Evolutionary conservation across 1,140 invertebrate genomes (phyloP).

Genomic region (Rhynchophorus ferrugineus): DNA sequence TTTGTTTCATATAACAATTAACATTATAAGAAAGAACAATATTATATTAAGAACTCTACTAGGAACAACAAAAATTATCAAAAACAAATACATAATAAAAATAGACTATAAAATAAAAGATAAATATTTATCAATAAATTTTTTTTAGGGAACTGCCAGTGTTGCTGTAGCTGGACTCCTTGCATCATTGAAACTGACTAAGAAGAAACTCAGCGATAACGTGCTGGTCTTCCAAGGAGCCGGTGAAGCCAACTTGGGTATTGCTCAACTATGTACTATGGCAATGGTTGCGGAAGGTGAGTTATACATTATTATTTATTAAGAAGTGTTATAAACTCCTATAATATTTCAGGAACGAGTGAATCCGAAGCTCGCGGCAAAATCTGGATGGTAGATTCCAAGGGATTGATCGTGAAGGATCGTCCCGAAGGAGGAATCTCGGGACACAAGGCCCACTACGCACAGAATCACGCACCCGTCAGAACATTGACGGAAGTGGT

Average conservation of each 20-base stretch:
- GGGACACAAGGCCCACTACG: slow-evolving; percentile 70
- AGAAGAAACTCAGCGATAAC: slow-evolving; percentile 69
- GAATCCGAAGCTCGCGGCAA: slow-evolving; percentile 62
- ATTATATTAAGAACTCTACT: too few relatives aligned
- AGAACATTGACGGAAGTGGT: slow-evolving; percentile 70
- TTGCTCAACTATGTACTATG: slow-evolving; percentile 78
- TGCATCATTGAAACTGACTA: slow-evolving; percentile 72
- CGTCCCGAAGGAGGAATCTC: slow-evolving; percentile 65
- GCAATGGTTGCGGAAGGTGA: slow-evolving; percentile 76
- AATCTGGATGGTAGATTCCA: slow-evolving; percentile 67
- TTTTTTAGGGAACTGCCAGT: slow-evolving; percentile 62
- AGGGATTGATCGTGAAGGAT: slow-evolving; percentile 71
- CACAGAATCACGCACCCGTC: slow-evolving; percentile 61
- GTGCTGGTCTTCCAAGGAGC: slow-evolving; percentile 87
- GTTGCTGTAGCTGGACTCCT: slow-evolving; percentile 88
- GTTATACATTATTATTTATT: not conserved
- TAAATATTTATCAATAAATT: too few relatives aligned
- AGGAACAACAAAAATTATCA: not conserved
- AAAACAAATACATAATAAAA: slow-evolving; percentile 1
- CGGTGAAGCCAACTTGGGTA: slow-evolving; percentile 68
- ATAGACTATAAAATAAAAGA: too few relatives aligned
- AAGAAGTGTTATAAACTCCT: not conserved
- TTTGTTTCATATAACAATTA: not conserved
- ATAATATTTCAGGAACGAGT: slow-evolving; percentile 35
- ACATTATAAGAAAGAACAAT: too few relatives aligned